A percentile compares a stretch with the other conserved stretches of the same genome.
Conservation (phyloP, 35 echinoderm and acorn worm species). For the Apostichopus californicus region DNA sequence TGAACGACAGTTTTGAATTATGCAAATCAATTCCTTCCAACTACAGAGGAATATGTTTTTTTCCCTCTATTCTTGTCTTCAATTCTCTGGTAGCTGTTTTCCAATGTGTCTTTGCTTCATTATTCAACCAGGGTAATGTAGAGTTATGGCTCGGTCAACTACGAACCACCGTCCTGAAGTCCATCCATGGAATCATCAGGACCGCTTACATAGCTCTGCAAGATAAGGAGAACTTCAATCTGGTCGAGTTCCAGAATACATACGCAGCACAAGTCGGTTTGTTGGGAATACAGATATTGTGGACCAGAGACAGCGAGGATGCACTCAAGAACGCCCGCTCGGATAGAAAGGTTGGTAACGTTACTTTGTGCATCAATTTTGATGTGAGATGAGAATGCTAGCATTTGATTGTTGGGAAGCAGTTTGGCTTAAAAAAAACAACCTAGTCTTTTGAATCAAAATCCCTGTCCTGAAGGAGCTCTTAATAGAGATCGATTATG, state of each 20-base stretch:
- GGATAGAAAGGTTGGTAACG: conserved; percentile 78
- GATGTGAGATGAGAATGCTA: too few species aligned
- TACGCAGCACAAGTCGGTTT: conserved; percentile 94
- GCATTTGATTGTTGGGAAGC: too few species aligned
- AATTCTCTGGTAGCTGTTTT: neutral
- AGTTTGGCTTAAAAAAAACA: too few species aligned
- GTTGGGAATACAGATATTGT: conserved; percentile 96
- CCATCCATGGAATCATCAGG: conserved; percentile 90
- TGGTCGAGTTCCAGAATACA: conserved; percentile 92
- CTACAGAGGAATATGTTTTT: too few species aligned
- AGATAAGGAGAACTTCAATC: conserved; percentile 97
- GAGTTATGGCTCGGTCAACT: conserved; percentile 95
- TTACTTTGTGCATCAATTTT: neutral
- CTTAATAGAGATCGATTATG: too few species aligned
- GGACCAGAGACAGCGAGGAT: conserved; percentile 97
- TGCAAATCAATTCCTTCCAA: too few species aligned
- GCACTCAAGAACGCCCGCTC: conserved; percentile 94
- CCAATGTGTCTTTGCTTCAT: neutral
- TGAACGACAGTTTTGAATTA: too few species aligned
- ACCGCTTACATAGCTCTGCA: conserved; percentile 77
- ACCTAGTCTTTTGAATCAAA: too few species aligned
- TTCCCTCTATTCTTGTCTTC: too few species aligned
- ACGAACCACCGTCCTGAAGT: conserved; percentile 63
- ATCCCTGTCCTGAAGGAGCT: too few species aligned
- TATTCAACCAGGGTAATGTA: conserved; percentile 82